phyloP scores from a whole-genome alignment of 2,113 vertebrate species.

The Colossoma macropomum region DNA sequence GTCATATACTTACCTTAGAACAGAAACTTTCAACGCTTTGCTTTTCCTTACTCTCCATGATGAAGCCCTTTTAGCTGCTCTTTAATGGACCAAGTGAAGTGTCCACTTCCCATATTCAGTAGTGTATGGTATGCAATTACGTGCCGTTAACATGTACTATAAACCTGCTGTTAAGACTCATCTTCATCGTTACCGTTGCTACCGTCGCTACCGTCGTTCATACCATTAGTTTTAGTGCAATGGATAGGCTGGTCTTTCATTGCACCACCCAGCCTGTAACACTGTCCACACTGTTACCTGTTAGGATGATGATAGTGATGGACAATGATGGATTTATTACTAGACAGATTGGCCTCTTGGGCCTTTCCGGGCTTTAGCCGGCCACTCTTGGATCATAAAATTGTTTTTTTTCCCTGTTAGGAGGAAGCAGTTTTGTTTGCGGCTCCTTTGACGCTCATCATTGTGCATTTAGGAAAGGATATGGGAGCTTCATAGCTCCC shows the following conservation, averaged over 20 bases:
- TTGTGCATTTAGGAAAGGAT: neutral
- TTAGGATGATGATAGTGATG: conserved; percentile 27
- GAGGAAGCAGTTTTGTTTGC: conserved; percentile 50
- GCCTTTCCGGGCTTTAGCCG: conserved; percentile 30
- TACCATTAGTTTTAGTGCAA: conserved; percentile 11
- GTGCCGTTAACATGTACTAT: neutral
- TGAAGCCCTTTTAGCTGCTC: neutral
- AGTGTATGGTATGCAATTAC: neutral
- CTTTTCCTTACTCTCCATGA: no score
- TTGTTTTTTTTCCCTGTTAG: conserved; percentile 25
- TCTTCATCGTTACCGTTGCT: neutral
- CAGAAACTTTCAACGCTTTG: no score
- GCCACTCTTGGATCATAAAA: conserved; percentile 41
- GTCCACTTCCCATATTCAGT: neutral
- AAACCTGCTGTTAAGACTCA: neutral
- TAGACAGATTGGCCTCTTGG: conserved; percentile 7
- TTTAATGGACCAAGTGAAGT: neutral
- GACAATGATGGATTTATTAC: conserved; percentile 31
- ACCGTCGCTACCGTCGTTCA: neutral
- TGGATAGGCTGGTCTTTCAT: neutral
- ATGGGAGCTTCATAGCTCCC: conserved; percentile 19
- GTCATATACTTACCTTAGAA: no score
- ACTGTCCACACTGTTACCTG: neutral
- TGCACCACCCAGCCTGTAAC: conserved; percentile 2
- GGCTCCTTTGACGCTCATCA: conserved; percentile 9